Conservation (phyloP, 92 coral and sea anemone genomes). For the Porites rus region DNA sequence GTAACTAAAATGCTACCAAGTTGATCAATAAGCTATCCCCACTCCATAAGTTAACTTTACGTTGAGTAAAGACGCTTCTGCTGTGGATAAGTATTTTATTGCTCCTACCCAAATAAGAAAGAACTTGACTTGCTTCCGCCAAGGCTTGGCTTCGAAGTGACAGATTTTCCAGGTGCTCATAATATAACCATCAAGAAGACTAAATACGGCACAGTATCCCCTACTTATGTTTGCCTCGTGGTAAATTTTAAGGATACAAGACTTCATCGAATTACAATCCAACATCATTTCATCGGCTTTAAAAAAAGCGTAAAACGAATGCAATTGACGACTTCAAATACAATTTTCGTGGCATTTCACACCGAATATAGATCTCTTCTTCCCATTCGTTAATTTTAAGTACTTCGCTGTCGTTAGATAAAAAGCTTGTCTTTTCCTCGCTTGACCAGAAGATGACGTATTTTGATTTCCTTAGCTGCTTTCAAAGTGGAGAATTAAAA, state of each 20-base stretch:
- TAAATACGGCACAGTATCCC: background rate
- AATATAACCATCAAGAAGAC: background rate
- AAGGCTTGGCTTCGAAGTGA: background rate
- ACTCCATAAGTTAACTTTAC: too few relatives aligned
- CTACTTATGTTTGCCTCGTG: background rate
- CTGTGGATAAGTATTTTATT: too few relatives aligned
- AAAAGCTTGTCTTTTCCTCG: background rate
- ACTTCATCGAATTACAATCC: background rate
- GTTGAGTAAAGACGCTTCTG: too few relatives aligned
- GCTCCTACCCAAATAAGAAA: background rate
- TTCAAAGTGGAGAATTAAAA: constrained; percentile 47
- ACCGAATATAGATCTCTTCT: background rate
- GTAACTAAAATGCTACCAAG: too few relatives aligned
- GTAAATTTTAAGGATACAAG: background rate
- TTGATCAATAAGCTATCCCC: too few relatives aligned
- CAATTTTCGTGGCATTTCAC: background rate
- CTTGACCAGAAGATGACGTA: constrained; percentile 21
- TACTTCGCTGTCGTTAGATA: background rate
- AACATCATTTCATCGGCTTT: background rate
- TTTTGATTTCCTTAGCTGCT: constrained; percentile 24
- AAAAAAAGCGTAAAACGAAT: background rate
- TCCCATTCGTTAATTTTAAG: background rate
- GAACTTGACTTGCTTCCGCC: background rate
- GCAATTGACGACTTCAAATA: background rate
- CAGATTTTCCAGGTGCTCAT: background rate